These are phyloP conservation scores for Apodemia zela DNA, from an alignment of 2,888 invertebrate species.

Conservation along the genomic window DNA sequence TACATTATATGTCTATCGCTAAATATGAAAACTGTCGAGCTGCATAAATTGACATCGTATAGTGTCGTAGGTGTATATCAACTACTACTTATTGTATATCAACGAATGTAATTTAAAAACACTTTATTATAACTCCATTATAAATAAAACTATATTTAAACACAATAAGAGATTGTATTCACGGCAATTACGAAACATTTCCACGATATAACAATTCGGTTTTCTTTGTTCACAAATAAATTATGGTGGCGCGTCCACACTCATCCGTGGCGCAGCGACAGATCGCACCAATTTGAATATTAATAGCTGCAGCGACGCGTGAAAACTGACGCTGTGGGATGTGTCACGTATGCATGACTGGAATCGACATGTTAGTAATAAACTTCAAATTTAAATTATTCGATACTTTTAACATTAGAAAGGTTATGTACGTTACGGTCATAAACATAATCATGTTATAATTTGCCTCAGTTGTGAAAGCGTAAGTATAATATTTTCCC, in stretches of 20 bases:
- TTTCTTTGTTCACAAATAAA: constrained; percentile 55
- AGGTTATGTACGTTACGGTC: no score
- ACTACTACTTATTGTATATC: no score
- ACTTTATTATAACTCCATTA: not conserved
- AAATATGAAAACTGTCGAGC: no score
- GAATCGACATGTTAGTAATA: constrained; percentile 34
- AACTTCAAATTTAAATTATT: not conserved
- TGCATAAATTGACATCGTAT: no score
- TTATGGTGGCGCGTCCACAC: constrained; percentile 57
- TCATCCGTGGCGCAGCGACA: constrained; percentile 54
- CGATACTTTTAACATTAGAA: no score
- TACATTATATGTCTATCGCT: no score
- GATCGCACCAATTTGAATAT: constrained; percentile 78
- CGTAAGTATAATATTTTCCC: no score
- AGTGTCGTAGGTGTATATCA: not conserved
- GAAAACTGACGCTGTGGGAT: constrained; percentile 61
- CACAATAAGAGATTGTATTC: constrained; percentile 30
- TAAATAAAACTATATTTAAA: constrained; percentile 26
- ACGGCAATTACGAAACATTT: constrained; percentile 42
- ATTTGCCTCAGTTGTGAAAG: no score
- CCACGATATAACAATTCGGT: constrained; percentile 41
- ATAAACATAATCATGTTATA: no score
- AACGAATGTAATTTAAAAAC: not conserved
- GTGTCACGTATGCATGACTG: constrained; percentile 29
- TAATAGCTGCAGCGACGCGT: constrained; percentile 72